Evolutionary conservation across 2,888 invertebrate species (phyloP), one percentile per base, ranked within the genome.

Genomic region (Chymomyza fuscimana): DNA sequence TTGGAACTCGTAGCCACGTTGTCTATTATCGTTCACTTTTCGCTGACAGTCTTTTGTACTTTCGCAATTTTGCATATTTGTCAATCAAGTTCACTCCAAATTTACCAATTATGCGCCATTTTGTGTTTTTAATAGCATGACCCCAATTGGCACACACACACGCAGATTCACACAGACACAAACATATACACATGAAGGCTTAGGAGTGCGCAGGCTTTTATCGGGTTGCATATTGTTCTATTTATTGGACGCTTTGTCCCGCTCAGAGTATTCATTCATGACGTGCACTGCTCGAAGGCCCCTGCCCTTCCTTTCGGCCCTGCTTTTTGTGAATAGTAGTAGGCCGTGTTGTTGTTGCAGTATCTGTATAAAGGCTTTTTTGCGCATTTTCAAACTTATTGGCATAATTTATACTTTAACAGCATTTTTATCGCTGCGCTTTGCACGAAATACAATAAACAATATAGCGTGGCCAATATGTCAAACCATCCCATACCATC

Each of bases 391-490:
- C 74, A 78, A 68, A 65, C 63, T 73, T 67, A 79, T 83, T 85
- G 87, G 81, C 83, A 83, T 83, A 87, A 83, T 83, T 83, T 83
- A 83, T 83, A 83, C 87, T 79, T 85, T 87, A 79, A 87, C 86
- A 83, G 83, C 83, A 87, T 82, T 83, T 83, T 87, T 83, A 83
- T 83, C 87, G 83, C 87, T 84, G 87, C 81, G 86, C 83, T 87
- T 86, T 75, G 81, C 83, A 71, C 74, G 70, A 77, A 68, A 82
- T 63, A 80, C 65, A 82, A 87, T 87, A 86, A 81, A 83, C 87
- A 82, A 82, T 87, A 82, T 67, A 46, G 6, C 40, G 40, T 46
- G 40, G 40, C 40, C 40, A 46, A 46, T 46, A 46, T 46, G 40
- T 46, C 52, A 16, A 54, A 54, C 7, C 52, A 19, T 9, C 4